Percentiles rank a stretch among this genome's conserved stretches.
Conservation (phyloP, 2,797 vertebrate species). For the Urocyon cinereoargenteus region DNA sequence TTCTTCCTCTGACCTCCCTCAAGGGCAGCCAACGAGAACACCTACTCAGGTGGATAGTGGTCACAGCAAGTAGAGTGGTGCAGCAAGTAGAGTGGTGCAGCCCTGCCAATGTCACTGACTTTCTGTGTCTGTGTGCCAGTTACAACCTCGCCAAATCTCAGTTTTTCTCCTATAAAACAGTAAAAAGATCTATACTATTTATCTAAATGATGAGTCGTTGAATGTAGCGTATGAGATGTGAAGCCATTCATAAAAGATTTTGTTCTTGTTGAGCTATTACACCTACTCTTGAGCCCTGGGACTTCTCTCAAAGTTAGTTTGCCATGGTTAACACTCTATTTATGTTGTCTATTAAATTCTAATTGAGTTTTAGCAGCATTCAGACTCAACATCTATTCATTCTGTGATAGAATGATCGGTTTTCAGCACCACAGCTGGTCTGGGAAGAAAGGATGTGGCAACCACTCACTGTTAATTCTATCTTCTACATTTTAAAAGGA, state of each 20-base stretch:
- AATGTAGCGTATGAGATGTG: neutral
- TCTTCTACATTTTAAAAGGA: neutral
- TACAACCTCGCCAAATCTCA: neutral
- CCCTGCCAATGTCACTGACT: neutral
- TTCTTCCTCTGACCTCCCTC: neutral
- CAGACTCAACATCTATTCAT: neutral
- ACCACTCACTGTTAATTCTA: neutral
- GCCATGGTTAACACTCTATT: neutral
- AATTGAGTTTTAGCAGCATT: conserved; percentile 30
- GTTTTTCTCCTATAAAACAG: neutral
- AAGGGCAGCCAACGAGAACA: neutral
- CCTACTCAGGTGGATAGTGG: neutral
- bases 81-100: no score
- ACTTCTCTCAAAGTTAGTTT: conserved; percentile 41
- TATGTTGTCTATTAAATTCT: conserved; percentile 49
- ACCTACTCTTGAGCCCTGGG: neutral
- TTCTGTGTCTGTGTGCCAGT: conserved; percentile 24
- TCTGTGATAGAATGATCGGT: neutral
- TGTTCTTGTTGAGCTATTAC: neutral
- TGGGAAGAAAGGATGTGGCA: neutral
- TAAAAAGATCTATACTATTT: neutral
- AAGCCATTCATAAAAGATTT: conserved; percentile 49
- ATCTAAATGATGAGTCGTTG: neutral
- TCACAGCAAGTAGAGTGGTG: neutral
- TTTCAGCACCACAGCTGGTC: neutral